Conservation (phyloP, 2,113 vertebrate species). For the Sakesphorus luctuosus region DNA sequence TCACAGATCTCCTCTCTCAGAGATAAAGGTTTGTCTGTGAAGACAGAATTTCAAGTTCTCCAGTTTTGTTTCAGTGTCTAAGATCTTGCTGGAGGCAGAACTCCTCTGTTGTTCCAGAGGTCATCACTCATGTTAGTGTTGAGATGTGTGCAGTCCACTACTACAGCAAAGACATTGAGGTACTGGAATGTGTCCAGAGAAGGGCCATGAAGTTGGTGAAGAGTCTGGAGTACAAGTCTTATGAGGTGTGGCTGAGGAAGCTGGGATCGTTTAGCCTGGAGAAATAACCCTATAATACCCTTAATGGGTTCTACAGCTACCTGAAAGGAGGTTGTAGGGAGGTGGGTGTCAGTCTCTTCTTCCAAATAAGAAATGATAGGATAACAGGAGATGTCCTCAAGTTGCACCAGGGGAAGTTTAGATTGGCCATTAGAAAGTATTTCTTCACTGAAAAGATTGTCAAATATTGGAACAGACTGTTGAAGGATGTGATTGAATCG, state of each 20-base stretch:
- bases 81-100: background rate
- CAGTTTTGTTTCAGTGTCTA: background rate
- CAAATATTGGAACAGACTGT: background rate
- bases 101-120: background rate
- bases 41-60: background rate
- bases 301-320: rapidly evolving
- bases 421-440: background rate
- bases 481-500: background rate
- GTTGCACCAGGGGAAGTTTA: background rate
- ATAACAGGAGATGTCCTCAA: background rate
- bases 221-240: background rate
- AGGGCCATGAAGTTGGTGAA: background rate
- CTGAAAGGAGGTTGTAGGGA: background rate
- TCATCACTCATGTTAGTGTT: background rate
- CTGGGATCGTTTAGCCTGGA: background rate
- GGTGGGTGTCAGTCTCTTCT: background rate
- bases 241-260: background rate
- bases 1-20: background rate
- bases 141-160: background rate
- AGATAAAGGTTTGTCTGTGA: background rate
- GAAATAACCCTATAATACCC: background rate
- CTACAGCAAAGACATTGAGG: background rate
- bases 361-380: background rate
- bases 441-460: background rate
- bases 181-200: background rate